Conservation (phyloP, 2,888 invertebrate genomes). For the Pterostichus madidus region DNA sequence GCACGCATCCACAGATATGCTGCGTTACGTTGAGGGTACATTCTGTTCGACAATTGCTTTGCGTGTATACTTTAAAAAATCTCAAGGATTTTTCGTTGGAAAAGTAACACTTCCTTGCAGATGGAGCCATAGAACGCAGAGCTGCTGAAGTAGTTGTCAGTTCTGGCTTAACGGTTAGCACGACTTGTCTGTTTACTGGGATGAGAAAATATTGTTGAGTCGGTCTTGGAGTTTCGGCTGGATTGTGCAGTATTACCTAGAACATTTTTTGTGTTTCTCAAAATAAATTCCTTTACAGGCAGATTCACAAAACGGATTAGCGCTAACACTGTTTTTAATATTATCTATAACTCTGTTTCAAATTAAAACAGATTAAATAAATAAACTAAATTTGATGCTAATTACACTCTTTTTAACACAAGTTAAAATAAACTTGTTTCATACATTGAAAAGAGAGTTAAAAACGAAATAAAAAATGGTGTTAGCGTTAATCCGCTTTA, state of each 20-base stretch:
- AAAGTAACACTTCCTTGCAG: conserved; percentile 35
- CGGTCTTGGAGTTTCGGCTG: conserved; percentile 72
- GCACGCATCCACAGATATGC: neutral
- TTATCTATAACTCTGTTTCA: too few relatives aligned
- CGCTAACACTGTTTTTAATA: too few relatives aligned
- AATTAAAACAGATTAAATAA: too few relatives aligned
- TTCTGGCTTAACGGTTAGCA: conserved; percentile 69
- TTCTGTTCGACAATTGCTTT: conserved; percentile 10
- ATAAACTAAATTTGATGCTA: too few relatives aligned
- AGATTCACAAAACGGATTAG: too few relatives aligned
- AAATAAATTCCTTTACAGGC: too few relatives aligned
- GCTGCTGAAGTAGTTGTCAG: conserved; percentile 71
- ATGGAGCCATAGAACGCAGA: conserved; percentile 69
- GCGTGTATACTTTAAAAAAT: conserved; percentile 22
- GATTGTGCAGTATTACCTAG: conserved; percentile 71
- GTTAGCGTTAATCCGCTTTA: too few relatives aligned
- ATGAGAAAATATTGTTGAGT: conserved; percentile 70
- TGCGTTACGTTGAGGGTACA: neutral
- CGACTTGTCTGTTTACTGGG: conserved; percentile 70
- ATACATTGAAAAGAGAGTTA: too few relatives aligned
- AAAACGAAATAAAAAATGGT: too few relatives aligned
- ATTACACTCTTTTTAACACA: too few relatives aligned
- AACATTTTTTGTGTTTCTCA: too few relatives aligned
- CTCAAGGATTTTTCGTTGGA: neutral
- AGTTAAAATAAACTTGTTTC: too few relatives aligned